Conservation (phyloP, 2,797 vertebrate species). For the Sebastes variabilis region DNA sequence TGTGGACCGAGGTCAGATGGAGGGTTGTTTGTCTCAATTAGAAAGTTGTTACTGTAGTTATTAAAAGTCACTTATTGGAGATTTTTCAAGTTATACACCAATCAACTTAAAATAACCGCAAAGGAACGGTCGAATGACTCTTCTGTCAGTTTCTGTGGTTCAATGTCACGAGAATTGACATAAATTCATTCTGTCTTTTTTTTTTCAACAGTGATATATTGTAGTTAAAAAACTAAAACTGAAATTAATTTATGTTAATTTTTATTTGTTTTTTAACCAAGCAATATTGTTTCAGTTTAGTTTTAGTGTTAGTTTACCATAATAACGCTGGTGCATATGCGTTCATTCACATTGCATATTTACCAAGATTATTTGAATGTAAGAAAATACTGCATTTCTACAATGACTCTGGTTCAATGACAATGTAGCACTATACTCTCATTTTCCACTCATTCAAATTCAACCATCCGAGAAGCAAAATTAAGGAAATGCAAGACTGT, state of each 20-base stretch:
- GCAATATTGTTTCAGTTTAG: too few species aligned
- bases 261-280: too few species aligned
- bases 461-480: neutral
- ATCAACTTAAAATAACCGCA: neutral
- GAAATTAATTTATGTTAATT: too few species aligned
- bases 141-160: too few species aligned
- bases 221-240: too few species aligned
- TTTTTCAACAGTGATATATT: too few species aligned
- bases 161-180: too few species aligned
- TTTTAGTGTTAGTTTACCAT: too few species aligned
- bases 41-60: neutral
- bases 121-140: neutral
- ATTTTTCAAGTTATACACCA: neutral
- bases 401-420: neutral
- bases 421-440: neutral
- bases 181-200: too few species aligned
- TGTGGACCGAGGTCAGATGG: slow-evolving; percentile 1
- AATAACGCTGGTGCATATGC: neutral
- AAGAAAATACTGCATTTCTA: neutral
- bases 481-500: neutral
- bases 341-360: neutral
- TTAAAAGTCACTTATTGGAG: neutral
- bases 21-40: neutral
- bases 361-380: neutral
- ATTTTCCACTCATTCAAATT: neutral